These are phyloP conservation scores for Andricus quercusramuli DNA, from an alignment of 2,888 invertebrate species.

Conservation along the genomic window DNA sequence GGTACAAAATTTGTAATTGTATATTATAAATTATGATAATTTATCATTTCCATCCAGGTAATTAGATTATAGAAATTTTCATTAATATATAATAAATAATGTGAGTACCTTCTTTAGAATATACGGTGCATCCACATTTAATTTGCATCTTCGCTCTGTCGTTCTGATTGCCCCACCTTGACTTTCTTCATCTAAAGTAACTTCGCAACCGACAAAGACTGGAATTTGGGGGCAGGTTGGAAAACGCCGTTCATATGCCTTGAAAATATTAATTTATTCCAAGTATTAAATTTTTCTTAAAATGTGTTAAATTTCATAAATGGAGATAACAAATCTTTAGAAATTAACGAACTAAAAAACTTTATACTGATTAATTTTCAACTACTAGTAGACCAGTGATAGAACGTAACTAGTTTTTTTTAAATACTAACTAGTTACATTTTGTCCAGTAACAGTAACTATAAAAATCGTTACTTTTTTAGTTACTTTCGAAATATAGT, in stretches of 20 bases:
- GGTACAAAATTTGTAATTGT: no score
- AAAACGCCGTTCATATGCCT: constrained; percentile 97
- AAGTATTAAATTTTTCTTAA: background rate
- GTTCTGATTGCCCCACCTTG: constrained; percentile 89
- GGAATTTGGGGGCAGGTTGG: constrained; percentile 97
- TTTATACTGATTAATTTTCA: background rate
- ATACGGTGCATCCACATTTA: constrained; percentile 96
- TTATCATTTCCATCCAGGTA: no score
- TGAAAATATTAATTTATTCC: constrained; percentile 62
- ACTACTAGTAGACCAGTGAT: background rate
- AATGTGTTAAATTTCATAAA: background rate
- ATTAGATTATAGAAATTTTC: no score
- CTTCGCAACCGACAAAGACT: constrained; percentile 93
- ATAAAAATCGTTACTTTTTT: no score
- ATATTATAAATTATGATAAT: no score
- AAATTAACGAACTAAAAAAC: background rate
- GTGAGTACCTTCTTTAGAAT: constrained; percentile 91
- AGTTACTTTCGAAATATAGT: no score
- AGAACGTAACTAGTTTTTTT: no score
- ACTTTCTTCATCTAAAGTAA: constrained; percentile 87
- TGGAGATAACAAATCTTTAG: background rate
- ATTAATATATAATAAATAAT: background rate
- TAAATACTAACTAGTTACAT: no score
- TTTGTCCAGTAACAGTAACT: no score
- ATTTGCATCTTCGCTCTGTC: constrained; percentile 91